Base-by-base conservation (phyloP, 2,797 vertebrate species). In the Decapterus maruadsi region DNA sequence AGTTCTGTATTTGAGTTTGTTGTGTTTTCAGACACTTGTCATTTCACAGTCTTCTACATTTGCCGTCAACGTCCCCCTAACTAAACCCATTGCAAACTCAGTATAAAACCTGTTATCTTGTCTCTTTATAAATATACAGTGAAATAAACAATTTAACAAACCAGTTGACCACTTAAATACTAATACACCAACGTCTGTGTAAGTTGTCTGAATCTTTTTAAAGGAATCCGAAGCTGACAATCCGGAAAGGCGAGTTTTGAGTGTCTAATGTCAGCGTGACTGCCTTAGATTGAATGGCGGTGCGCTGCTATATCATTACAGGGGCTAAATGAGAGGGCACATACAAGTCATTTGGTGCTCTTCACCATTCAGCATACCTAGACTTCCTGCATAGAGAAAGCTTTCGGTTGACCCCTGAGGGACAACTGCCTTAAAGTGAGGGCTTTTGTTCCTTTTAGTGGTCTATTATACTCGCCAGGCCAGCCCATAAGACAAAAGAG, bases 351-450 rank as follows among this genome's bases (percentile, higher is more conserved):
- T 87, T 85, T 87, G 62, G 77, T 40, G 77, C 75, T 85, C 74
- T 74, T 86, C 64, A 84, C 78, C 59, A 71, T 76, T 84, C 80
- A 77, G 54, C 53, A 65, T 70, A 75, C 66, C 71, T 72, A 65
- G 22, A 85, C 87, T 83, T 92, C 84, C 85, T 83, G 82, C 84
- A 72, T 45, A 83, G 80, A 90, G 81, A 92, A 90, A 91, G 81
- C 77, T 4, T 57, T 77, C 50, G 50, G 68, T 62, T 90, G 81
- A 87, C 83, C 85, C 78, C 78, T 8, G 56, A 51, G 78, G 69
- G 73, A 64, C 68, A 75, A 58, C 46, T 22, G 17, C 65, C 61
- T 78, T 91, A 73, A 83, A 88, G 72, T 86, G 72, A 78, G 75
- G 70, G 17, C 72, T 83, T 92, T 92, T 95, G 87, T 88, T 92